Percentiles rank a stretch among this genome's conserved stretches.
These are phyloP conservation scores for Dicerorhinus sumatrensis DNA, from an alignment of 2,113 vertebrate species.

Conservation along the genomic window DNA sequence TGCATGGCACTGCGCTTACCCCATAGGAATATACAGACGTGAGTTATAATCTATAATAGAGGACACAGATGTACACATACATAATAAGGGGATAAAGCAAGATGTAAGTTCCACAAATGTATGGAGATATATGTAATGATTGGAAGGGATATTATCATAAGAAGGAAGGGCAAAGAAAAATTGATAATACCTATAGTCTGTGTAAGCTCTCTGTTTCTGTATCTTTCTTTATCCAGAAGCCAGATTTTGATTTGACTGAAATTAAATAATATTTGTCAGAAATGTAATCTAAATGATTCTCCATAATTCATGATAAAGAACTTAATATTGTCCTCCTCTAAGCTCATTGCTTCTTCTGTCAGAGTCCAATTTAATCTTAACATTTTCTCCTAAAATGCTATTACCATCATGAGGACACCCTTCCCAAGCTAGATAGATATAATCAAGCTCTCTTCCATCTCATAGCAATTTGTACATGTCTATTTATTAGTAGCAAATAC, in stretches of 20 bases:
- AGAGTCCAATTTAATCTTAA: not conserved
- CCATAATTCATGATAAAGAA: not conserved
- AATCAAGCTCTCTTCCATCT: not conserved
- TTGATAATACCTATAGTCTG: not conserved
- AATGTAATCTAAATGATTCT: not conserved
- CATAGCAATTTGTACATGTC: not conserved
- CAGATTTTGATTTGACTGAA: not conserved
- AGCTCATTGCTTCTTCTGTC: not conserved
- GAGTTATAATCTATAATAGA: not conserved
- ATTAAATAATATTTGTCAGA: not conserved
- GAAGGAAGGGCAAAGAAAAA: not conserved
- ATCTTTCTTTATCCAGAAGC: not conserved
- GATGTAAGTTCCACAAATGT: not conserved
- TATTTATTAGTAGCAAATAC: not conserved
- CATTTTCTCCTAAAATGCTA: not conserved
- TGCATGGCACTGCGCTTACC: accelerated
- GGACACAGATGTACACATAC: not conserved
- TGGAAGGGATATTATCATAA: not conserved
- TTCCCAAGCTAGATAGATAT: not conserved
- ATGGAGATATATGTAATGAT: not conserved
- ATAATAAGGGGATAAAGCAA: not conserved
- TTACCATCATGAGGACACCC: not conserved
- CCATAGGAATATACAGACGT: accelerated
- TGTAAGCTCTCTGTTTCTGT: not conserved
- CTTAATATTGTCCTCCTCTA: not conserved